Conservation (phyloP, 1,140 invertebrate species). For the Euglossa dilemma region DNA sequence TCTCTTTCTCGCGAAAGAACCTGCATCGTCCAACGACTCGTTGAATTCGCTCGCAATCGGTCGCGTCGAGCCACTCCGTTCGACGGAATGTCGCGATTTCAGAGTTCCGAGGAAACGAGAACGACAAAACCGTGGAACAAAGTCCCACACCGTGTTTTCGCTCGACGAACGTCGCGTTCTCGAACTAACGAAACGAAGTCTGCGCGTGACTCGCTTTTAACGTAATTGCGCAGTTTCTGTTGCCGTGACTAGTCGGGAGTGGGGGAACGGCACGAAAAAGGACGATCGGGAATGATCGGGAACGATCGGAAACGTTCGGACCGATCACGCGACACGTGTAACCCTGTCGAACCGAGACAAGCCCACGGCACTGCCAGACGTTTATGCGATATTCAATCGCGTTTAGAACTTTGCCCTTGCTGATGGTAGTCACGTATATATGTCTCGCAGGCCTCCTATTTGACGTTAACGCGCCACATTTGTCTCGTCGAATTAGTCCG, state of each 20-base stretch:
- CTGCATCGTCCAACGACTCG: background rate
- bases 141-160: background rate
- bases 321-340: background rate
- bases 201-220: conserved; percentile 49
- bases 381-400: conserved; percentile 55
- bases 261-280: background rate
- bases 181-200: background rate
- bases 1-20: background rate
- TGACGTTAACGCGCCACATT: conserved; percentile 31
- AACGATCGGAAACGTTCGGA: background rate
- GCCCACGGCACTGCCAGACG: background rate
- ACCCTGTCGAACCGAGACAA: background rate
- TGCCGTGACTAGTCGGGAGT: background rate
- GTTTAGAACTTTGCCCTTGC: conserved; percentile 45
- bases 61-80: too few relatives aligned
- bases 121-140: background rate
- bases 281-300: too few relatives aligned
- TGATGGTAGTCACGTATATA: conserved; percentile 8
- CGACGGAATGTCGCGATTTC: background rate
- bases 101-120: background rate
- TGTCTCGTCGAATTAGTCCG: too few relatives aligned
- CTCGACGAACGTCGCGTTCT: too few relatives aligned
- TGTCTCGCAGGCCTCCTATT: conserved; percentile 18
- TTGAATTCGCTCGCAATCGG: background rate
- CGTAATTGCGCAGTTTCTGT: conserved; percentile 49